Percentiles rank a stretch among this genome's conserved stretches.
These are phyloP conservation scores for Chamaea fasciata DNA, from an alignment of 2,113 vertebrate genomes.

Conservation along the genomic window DNA sequence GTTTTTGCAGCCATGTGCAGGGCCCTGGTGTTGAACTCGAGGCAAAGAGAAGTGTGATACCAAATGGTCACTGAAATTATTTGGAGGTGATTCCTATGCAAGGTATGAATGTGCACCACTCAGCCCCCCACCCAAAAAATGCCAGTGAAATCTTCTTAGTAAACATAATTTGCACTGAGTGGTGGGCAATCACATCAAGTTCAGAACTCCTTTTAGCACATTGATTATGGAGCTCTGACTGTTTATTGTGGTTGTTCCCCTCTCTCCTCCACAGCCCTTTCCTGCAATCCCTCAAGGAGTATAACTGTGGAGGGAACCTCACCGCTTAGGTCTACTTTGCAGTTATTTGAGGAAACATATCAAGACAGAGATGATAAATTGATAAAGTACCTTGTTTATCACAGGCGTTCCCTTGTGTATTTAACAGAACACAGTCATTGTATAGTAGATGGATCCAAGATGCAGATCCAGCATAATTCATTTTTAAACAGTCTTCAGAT, in stretches of 20 bases:
- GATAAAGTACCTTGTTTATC: not conserved
- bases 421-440: not conserved
- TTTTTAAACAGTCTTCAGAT: not conserved
- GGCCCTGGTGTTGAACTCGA: not conserved
- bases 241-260: not conserved
- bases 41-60: not conserved
- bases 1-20: not conserved
- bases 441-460: not conserved
- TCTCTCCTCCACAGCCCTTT: not conserved
- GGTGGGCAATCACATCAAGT: not conserved
- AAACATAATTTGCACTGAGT: not conserved
- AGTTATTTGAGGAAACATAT: not conserved
- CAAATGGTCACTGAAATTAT: not conserved
- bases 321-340: not conserved
- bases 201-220: not conserved
- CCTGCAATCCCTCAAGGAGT: not conserved
- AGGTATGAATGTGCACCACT: not conserved
- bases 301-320: not conserved
- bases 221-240: not conserved
- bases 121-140: not conserved
- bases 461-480: not conserved
- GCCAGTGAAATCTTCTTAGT: not conserved
- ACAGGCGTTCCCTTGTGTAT: not conserved
- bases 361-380: not conserved
- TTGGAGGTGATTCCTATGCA: not conserved